phyloP scores from a whole-genome alignment of 2,797 vertebrate species.

The Pogoniulus pusillus region DNA sequence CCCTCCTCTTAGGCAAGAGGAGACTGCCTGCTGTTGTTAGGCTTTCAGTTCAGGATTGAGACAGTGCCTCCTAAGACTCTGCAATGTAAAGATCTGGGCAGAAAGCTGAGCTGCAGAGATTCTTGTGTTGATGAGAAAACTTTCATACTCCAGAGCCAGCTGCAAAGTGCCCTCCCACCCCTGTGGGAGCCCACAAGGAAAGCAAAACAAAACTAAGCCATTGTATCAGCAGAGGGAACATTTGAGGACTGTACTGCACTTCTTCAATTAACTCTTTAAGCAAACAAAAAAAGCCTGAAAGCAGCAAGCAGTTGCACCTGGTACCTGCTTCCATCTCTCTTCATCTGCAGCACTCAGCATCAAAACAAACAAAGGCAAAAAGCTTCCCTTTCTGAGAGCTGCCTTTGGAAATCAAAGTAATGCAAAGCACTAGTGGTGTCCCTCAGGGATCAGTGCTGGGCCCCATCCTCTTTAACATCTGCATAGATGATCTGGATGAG shows the following conservation, averaged over 20 bases:
- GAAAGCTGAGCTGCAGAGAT: conserved; percentile 11
- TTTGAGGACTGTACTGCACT: background rate
- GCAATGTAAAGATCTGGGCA: background rate
- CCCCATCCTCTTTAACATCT: no score
- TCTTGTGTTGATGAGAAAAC: background rate
- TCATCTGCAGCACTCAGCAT: background rate
- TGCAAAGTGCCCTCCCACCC: conserved; percentile 12
- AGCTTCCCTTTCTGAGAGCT: background rate
- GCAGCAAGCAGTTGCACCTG: background rate
- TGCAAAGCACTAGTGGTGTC: no score
- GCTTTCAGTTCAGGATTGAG: background rate
- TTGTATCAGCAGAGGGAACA: conserved; percentile 10
- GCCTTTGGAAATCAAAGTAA: conserved; percentile 15
- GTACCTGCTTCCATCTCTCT: background rate
- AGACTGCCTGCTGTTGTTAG: background rate
- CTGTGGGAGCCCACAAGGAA: background rate
- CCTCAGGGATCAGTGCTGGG: no score
- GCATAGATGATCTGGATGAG: no score
- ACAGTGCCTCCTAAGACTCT: background rate
- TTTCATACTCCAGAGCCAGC: background rate
- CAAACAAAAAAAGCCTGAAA: background rate
- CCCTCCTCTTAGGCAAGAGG: background rate
- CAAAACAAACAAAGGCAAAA: background rate
- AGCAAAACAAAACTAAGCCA: conserved; percentile 34
- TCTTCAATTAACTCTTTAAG: background rate